Percentiles rank a stretch among this genome's conserved stretches.
phyloP scores from a whole-genome alignment of 2,113 vertebrate genomes.

The Hypocryptadius cinnamomeus region DNA sequence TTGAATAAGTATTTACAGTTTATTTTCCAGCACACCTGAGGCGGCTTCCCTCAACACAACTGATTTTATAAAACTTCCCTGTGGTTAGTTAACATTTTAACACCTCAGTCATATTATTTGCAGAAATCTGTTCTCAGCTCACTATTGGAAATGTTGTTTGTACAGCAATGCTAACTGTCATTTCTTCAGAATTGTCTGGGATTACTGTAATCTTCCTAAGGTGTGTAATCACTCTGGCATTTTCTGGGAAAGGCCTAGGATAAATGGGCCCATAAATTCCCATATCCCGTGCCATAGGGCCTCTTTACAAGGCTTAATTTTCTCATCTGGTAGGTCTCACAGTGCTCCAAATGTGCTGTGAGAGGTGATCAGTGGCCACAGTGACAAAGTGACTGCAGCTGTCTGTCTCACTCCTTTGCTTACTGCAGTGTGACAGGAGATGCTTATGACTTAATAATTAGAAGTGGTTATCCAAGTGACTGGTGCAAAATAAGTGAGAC shows the following conservation, averaged over 20 bases:
- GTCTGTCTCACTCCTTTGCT: background rate
- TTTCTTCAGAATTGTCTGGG: background rate
- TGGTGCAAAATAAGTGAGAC: background rate
- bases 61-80: background rate
- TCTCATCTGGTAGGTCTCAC: background rate
- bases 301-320: background rate
- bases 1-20: background rate
- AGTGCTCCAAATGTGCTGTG: rapidly evolving
- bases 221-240: background rate
- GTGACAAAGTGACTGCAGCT: background rate
- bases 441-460: background rate
- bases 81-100: background rate
- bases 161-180: background rate
- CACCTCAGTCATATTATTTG: background rate
- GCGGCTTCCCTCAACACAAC: background rate
- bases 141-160: background rate
- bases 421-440: background rate
- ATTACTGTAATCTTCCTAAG: background rate
- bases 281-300: background rate
- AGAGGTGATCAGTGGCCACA: background rate
- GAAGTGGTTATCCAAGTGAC: background rate
- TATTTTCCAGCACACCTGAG: background rate
- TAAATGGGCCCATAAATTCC: background rate
- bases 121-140: background rate
- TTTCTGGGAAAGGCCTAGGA: background rate